A percentile compares a stretch with the other conserved stretches of the same genome.
Conservation (phyloP, 2,888 invertebrate genomes). For the Dione juno region DNA sequence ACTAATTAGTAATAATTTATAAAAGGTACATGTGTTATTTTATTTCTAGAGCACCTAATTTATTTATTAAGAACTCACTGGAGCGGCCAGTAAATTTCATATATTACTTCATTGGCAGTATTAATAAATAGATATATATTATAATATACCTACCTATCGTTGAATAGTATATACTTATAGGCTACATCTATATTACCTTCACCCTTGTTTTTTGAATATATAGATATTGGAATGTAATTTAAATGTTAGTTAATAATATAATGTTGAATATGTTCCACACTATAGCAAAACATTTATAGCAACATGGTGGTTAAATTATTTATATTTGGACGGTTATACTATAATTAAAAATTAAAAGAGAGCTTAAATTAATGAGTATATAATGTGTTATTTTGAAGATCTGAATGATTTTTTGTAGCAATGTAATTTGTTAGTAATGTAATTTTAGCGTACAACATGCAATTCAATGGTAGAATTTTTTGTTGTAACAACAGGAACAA, state of each 20-base stretch:
- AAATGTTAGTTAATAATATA: background rate
- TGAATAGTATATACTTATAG: background rate
- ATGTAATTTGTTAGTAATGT: constrained; percentile 36
- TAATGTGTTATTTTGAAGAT: background rate
- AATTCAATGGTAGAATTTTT: constrained; percentile 91
- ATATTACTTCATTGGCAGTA: background rate
- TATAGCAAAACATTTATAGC: constrained; percentile 14
- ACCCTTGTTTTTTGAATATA: constrained; percentile 5
- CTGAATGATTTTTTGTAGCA: background rate
- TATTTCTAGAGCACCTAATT: constrained; percentile 20
- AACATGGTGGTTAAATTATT: constrained; percentile 26
- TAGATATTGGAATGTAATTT: constrained; percentile 13
- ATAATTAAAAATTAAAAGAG: constrained; percentile 24
- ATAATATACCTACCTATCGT: background rate
- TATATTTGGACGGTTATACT: constrained; percentile 27
- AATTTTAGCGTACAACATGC: constrained; percentile 89
- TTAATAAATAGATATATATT: background rate
- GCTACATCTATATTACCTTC: background rate
- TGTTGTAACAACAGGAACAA: constrained; percentile 86
- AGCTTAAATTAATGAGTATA: constrained; percentile 25
- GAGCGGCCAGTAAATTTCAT: background rate
- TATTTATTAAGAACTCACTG: constrained; percentile 10
- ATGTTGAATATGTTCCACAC: background rate
- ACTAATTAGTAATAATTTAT: constrained; percentile 27
- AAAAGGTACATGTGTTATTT: constrained; percentile 31